Percentiles rank a stretch among this genome's conserved stretches.
phyloP scores from a whole-genome alignment of 2,113 vertebrate species.

The Brienomyrus longianalis region DNA sequence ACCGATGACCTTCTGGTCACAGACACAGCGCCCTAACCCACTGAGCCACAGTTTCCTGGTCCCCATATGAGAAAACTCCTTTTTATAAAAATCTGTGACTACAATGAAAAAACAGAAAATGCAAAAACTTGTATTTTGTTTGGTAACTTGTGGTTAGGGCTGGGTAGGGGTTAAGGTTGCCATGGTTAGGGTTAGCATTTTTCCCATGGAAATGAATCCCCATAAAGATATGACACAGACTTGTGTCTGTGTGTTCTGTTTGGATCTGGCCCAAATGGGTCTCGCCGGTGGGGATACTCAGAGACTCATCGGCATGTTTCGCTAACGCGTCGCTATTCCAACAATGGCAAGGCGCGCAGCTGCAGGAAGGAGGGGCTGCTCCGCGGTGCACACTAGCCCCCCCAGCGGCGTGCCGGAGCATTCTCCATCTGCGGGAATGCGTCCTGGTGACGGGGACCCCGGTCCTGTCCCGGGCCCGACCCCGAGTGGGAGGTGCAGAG shows the following conservation, averaged over 20 bases:
- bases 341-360: constrained; percentile 47
- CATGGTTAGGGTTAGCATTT: too few relatives aligned
- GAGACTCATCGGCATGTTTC: constrained; percentile 26
- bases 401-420: constrained; percentile 40
- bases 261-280: constrained; percentile 24
- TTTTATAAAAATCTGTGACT: too few relatives aligned
- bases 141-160: too few relatives aligned
- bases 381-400: constrained; percentile 45
- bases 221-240: too few relatives aligned
- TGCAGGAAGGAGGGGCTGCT: constrained; percentile 36
- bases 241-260: neutral
- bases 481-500: constrained; percentile 28
- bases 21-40: too few relatives aligned
- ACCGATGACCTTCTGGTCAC: neutral
- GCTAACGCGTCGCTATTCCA: constrained; percentile 37
- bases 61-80: too few relatives aligned
- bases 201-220: too few relatives aligned
- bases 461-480: constrained; percentile 41
- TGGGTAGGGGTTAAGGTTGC: too few relatives aligned
- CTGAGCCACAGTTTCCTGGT: neutral
- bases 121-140: too few relatives aligned
- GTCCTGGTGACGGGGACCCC: constrained; percentile 33
- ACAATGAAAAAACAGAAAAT: too few relatives aligned
- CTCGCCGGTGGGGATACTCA: constrained; percentile 30
- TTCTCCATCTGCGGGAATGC: constrained; percentile 53